Evolutionary conservation across 2,797 vertebrate species (phyloP), one percentile per base, ranked within the genome.

Genomic region (Natrix natrix): DNA sequence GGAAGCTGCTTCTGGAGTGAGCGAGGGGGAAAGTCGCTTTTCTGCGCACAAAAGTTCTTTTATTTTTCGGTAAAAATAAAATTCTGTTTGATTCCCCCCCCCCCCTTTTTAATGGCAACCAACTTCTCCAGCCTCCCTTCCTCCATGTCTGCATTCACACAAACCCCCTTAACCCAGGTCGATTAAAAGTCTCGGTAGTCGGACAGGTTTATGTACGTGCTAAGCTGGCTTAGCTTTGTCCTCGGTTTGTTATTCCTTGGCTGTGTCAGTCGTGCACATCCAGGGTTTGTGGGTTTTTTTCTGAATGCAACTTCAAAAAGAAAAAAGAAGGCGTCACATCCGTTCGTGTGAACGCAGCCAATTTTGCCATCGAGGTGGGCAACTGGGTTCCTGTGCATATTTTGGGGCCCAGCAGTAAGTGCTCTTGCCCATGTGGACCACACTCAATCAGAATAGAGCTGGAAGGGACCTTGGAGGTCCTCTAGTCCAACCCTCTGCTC

Each of bases 81-180:
- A 63, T 28, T 4, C 61, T 12, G 28, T 63, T 63, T 1, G 10
- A 0, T 1, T 43, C 2, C 1, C 4, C 2, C 17, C 1, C 0
- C 6, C 7, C 2, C 43, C 6, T 24, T 22, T 32, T 56, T 8
- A 88, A 32, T 0, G 16, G 55, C 54, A 37, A n/a, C 2, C 8
- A 0, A 7, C 32, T 8, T 26, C 24, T 89, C 0, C 0, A 0
- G 3, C 32, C 20, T 6, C 11, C 16, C 1, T 22, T 43, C 37
- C 43, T 14, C 3, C 0, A 2, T 0, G 14, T 20, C 86, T 56
- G 52, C 86, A 17, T n/a, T n/a, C 55, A 2, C 32, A 78, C 69
- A 20, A 37, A 55, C 7, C 1, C 3, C 14, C n/a, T 10, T 14
- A 66, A 16, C 54, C 28, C 28, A 57, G 52, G 22, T 69, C 28